Percentiles rank a stretch among this genome's conserved stretches.
Conservation (phyloP, 2,797 vertebrate species). For the Argyrosomus regius region DNA sequence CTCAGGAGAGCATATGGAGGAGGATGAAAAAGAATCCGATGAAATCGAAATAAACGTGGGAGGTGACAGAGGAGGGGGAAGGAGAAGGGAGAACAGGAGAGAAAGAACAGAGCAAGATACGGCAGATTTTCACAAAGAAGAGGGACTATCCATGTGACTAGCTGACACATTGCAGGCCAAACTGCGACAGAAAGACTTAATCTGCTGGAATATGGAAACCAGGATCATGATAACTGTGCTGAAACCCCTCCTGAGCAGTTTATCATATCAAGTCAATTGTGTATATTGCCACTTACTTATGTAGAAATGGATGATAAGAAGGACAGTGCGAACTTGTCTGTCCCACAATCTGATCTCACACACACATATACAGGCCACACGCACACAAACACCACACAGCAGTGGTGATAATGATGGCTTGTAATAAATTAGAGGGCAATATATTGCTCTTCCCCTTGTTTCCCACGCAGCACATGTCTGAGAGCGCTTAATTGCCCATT, state of each 20-base stretch:
- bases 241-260: slow-evolving; percentile 15
- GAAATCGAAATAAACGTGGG: slow-evolving; percentile 43
- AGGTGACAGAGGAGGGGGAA: slow-evolving; percentile 22
- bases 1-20: slow-evolving; percentile 37
- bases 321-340: not conserved
- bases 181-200: not conserved
- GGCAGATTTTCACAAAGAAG: not conserved
- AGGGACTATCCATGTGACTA: not conserved
- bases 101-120: slow-evolving; percentile 9
- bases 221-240: slow-evolving; percentile 4
- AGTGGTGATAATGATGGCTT: slow-evolving; percentile 43
- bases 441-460: slow-evolving; percentile 63
- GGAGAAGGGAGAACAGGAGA: not conserved
- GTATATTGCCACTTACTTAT: slow-evolving; percentile 10
- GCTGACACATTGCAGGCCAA: slow-evolving; percentile 11
- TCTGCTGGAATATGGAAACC: not conserved
- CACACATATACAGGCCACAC: not conserved
- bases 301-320: slow-evolving; percentile 15
- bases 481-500: slow-evolving; percentile 69
- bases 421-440: slow-evolving; percentile 64
- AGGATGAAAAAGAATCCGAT: slow-evolving; percentile 49
- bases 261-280: slow-evolving; percentile 18
- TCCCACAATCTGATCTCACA: slow-evolving; percentile 9
- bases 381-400: slow-evolving; percentile 17
- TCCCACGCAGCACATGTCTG: slow-evolving; percentile 70